A percentile compares a stretch with the other conserved stretches of the same genome.
Conservation (phyloP, 1,140 invertebrate species). For the Mesaphorura yosii region DNA sequence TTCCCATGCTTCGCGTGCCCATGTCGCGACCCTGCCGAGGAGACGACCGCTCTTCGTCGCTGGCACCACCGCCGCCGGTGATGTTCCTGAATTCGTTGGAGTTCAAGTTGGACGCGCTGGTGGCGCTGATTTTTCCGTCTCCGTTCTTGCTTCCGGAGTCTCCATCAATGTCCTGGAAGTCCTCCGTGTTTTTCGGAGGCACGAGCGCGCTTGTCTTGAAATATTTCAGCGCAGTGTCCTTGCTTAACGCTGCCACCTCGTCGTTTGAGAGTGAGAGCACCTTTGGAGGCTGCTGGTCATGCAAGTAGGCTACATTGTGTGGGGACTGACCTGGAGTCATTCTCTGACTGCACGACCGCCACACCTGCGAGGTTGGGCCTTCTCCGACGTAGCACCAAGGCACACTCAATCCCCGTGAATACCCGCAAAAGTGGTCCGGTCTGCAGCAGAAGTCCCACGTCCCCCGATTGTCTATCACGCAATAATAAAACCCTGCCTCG, state of each 20-base stretch:
- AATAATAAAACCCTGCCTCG: slow-evolving; percentile 31
- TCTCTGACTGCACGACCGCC: slow-evolving; percentile 25
- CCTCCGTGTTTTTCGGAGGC: not conserved
- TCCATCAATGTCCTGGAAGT: slow-evolving; percentile 1
- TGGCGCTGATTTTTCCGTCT: not conserved
- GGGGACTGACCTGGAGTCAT: not conserved
- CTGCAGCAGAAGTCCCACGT: slow-evolving; percentile 26
- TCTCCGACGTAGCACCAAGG: slow-evolving; percentile 30
- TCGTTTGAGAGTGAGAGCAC: slow-evolving; percentile 17
- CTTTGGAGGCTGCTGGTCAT: slow-evolving; percentile 24
- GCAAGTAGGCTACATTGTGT: slow-evolving; percentile 22
- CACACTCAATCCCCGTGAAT: slow-evolving; percentile 21
- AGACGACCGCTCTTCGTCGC: too few species aligned
- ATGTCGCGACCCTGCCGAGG: too few species aligned
- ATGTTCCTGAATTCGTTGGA: not conserved
- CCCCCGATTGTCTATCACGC: slow-evolving; percentile 18
- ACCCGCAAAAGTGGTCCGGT: slow-evolving; percentile 30
- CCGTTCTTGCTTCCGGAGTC: not conserved
- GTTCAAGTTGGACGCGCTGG: not conserved
- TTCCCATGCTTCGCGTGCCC: too few species aligned
- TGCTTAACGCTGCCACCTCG: slow-evolving; percentile 25
- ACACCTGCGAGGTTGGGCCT: slow-evolving; percentile 24
- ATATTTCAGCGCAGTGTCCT: slow-evolving; percentile 24
- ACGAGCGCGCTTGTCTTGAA: slow-evolving; percentile 11
- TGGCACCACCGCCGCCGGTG: too few species aligned